Conservation (phyloP, 2,888 invertebrate genomes). For the Sphaeridia pumilis region DNA sequence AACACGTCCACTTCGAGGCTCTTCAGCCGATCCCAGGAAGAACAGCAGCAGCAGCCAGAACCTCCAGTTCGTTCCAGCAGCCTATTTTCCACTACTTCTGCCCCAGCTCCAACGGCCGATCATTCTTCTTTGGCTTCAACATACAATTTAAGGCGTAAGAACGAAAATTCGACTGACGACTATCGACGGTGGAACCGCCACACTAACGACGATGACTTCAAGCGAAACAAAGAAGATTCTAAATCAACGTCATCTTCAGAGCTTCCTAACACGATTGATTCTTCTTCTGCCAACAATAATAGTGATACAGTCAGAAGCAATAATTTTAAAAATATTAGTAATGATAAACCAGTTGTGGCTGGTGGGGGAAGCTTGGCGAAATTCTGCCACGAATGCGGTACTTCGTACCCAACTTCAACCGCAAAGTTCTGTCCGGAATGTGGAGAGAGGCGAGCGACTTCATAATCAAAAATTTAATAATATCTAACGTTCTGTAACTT, state of each 20-base stretch:
- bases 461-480: too few species aligned
- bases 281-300: too few species aligned
- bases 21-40: too few species aligned
- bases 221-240: background rate
- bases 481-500: too few species aligned
- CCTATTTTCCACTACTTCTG: background rate
- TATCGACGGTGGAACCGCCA: background rate
- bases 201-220: background rate
- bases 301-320: background rate
- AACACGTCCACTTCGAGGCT: background rate
- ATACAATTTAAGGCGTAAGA: background rate
- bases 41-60: too few species aligned
- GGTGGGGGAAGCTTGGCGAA: conserved; percentile 48
- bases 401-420: conserved; percentile 61
- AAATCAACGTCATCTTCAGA: background rate
- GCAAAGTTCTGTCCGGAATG: conserved; percentile 94
- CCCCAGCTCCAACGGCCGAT: too few species aligned
- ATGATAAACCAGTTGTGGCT: background rate
- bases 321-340: background rate
- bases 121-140: too few species aligned
- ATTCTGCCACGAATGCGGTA: conserved; percentile 89
- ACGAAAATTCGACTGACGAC: background rate
- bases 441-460: conserved; percentile 65
- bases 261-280: background rate
- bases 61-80: too few species aligned